Conservation (phyloP, 1,140 invertebrate species). For the Nilaparvata lugens region DNA sequence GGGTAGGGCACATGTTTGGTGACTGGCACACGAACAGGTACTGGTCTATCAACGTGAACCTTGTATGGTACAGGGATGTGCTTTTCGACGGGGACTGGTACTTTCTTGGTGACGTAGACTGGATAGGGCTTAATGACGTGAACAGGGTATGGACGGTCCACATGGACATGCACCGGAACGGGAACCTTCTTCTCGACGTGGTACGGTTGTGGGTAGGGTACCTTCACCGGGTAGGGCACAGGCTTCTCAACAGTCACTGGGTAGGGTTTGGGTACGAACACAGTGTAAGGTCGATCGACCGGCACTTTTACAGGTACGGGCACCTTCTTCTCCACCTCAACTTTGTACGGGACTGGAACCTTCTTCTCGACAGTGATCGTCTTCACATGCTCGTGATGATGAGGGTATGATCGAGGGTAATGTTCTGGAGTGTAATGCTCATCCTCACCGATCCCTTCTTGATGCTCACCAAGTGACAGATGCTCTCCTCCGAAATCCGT, state of each 20-base stretch:
- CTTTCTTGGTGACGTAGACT: conserved; percentile 2
- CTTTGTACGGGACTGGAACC: conserved; percentile 24
- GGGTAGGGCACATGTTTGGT: conserved; percentile 57
- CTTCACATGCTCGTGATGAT: conserved; percentile 9
- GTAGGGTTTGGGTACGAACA: conserved; percentile 46
- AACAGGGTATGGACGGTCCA: conserved; percentile 13
- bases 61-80: conserved; percentile 41
- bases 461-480: background rate
- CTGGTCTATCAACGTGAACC: conserved; percentile 44
- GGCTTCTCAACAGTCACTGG: conserved; percentile 52
- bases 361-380: conserved; percentile 14
- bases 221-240: conserved; percentile 52
- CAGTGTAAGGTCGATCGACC: conserved; percentile 32
- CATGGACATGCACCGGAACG: conserved; percentile 23
- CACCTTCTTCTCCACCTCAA: conserved; percentile 37
- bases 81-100: conserved; percentile 38
- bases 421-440: background rate
- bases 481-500: background rate
- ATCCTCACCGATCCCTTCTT: background rate
- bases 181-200: conserved; percentile 26
- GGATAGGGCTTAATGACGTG: conserved; percentile 10
- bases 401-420: background rate
- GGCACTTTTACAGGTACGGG: conserved; percentile 14
- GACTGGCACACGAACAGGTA: conserved; percentile 30
- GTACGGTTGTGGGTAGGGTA: conserved; percentile 61